Base-by-base conservation (phyloP, 2,113 vertebrate genomes). In the Spea bombifrons region DNA sequence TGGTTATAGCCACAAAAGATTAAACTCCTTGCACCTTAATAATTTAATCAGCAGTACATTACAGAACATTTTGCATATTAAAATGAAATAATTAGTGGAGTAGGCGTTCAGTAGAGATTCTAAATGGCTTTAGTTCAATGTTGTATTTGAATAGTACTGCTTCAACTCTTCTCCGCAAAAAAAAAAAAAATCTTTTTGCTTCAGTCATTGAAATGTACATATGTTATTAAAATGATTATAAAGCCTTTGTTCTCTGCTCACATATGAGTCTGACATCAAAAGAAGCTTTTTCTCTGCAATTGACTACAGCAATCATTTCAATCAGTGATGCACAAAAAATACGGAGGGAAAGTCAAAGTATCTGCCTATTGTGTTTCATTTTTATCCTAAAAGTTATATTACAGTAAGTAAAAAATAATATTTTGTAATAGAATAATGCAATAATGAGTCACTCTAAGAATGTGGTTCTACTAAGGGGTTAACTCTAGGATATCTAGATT, bases 11-110 rank as follows among this genome's bases (percentile, higher is more conserved):
- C 67, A 77, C 53, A 63, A 77, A 76, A 63, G 66, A 77, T 77
- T 77, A 77, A 70, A 70, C 66, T 70, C 63, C 63, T 17, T 77
- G 16, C 46, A 70, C 53, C 75, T 8, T 77, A 49, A 61, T 77
- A 77, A 77, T 77, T 77, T 55, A 77, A 77, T 70, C 75, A 77
- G 52, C 75, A 77, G 75, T 70, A 77, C 75, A 77, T 77, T 77
- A 50, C 53, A 69, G 66, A 76, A 50, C 13, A 77, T 77, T 77
- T 69, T 70, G 75, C 75, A 77, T 77, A 70, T 70, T 77, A 77
- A 70, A 77, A 77, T 77, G 67, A 77, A 77, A 77, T 77, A 77
- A 77, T 77, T 77, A 77, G 75, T 46, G 17, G 55, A 61, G 66
- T 59, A 76, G 75, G 66, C 66, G 75, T 77, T 70, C 66, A 77